Conservation (phyloP, 2,113 vertebrate species). For the Sinocyclocheilus rhinocerous region DNA sequence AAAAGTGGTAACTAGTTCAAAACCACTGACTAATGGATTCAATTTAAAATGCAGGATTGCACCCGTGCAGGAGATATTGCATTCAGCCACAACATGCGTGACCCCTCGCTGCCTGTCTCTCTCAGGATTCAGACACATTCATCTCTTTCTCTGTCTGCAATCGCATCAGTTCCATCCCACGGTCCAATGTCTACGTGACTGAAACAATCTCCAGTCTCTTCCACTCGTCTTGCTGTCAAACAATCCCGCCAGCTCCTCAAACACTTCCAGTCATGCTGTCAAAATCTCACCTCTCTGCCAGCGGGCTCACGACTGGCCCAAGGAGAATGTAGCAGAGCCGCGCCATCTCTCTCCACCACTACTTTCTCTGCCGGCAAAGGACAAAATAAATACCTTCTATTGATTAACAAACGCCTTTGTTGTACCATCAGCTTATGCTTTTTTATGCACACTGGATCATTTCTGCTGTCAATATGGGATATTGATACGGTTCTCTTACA, state of each 20-base stretch:
- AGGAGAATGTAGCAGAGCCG: conserved; percentile 72
- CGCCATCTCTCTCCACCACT: conserved; percentile 64
- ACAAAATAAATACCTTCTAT: conserved; percentile 39
- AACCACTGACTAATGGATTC: conserved; percentile 24
- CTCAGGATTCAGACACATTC: background rate
- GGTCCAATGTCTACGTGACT: conserved; percentile 20
- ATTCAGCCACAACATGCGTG: conserved; percentile 14
- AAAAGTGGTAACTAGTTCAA: background rate
- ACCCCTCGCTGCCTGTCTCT: background rate
- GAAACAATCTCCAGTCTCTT: conserved; percentile 43
- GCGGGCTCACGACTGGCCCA: conserved; percentile 61
- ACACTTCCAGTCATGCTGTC: conserved; percentile 66
- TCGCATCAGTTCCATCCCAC: background rate
- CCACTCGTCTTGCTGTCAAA: conserved; percentile 48
- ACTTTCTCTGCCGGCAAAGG: conserved; percentile 1
- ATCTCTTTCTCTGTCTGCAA: conserved; percentile 23
- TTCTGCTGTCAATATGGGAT: background rate
- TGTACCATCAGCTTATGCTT: conserved; percentile 2
- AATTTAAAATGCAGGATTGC: background rate
- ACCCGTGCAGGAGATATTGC: background rate
- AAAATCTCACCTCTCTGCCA: conserved; percentile 76
- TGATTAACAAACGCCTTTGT: conserved; percentile 22
- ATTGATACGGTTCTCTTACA: background rate
- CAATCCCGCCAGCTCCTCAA: conserved; percentile 54
- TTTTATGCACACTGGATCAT: background rate